Conservation (phyloP, 1,140 invertebrate genomes). For the Zaprionus ghesquierei region DNA sequence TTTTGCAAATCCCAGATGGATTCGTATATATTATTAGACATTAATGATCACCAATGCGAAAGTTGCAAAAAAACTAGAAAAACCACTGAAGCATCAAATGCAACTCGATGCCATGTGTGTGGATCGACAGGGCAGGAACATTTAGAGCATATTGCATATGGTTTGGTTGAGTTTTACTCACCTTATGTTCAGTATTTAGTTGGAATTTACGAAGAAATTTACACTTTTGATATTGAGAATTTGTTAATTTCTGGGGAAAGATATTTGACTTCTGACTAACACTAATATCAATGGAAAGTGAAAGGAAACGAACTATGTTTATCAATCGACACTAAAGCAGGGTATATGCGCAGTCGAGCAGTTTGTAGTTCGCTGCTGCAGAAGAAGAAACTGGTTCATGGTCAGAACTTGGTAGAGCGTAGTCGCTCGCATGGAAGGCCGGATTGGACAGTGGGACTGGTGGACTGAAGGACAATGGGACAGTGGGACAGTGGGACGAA, state of each 20-base stretch:
- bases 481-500: neutral
- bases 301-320: neutral
- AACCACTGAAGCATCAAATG: neutral
- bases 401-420: neutral
- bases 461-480: neutral
- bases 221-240: neutral
- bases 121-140: too few relatives aligned
- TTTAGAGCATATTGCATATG: neutral
- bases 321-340: neutral
- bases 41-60: too few relatives aligned
- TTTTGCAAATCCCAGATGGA: neutral
- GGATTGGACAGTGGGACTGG: neutral
- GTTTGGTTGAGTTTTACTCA: neutral
- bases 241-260: neutral
- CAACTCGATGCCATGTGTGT: too few relatives aligned
- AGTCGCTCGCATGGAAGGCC: neutral
- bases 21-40: too few relatives aligned
- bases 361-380: neutral
- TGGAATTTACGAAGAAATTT: neutral
- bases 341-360: neutral
- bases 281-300: neutral
- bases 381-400: conserved; percentile 7
- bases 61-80: too few relatives aligned
- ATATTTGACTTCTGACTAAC: neutral
- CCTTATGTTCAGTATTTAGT: neutral